Conservation (phyloP, 2,797 vertebrate species). For the Tenualosa ilisha region DNA sequence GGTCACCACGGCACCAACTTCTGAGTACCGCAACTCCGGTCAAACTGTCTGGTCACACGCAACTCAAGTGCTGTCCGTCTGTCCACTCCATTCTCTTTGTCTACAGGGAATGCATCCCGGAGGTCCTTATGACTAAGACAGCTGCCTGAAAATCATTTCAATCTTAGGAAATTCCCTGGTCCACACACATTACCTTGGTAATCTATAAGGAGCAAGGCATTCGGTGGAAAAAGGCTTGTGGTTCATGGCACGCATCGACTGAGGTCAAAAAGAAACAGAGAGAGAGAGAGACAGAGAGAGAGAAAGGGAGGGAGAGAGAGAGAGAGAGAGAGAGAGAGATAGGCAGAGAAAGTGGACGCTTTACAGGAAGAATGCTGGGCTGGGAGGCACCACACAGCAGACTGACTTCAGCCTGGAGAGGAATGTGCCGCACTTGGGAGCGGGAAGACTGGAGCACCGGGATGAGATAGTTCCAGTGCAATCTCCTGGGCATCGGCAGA, state of each 20-base stretch:
- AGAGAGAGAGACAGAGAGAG: constrained; percentile 39
- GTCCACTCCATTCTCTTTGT: neutral
- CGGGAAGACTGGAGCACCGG: neutral
- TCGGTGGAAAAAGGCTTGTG: neutral
- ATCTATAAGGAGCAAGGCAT: neutral
- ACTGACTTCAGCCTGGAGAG: constrained; percentile 14
- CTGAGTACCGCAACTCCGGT: neutral
- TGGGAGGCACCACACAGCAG: constrained; percentile 19
- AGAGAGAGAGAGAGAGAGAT: constrained; percentile 38
- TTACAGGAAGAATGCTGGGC: constrained; percentile 26
- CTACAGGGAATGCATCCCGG: neutral
- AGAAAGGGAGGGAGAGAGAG: constrained; percentile 7
- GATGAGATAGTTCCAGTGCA: constrained; percentile 11
- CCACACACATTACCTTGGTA: neutral
- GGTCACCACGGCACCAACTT: neutral
- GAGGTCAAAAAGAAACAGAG: constrained; percentile 33
- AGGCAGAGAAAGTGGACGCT: constrained; percentile 54
- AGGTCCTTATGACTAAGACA: neutral
- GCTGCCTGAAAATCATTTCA: neutral
- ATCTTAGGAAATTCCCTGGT: neutral
- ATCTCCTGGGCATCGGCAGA: constrained; percentile 25
- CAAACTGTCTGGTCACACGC: neutral
- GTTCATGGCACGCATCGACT: neutral
- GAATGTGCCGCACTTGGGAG: constrained; percentile 12
- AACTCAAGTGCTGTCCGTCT: no score